Percentiles rank a stretch among this genome's conserved stretches.
Conservation (phyloP, 2,113 vertebrate species). For the Anseranas semipalmata region DNA sequence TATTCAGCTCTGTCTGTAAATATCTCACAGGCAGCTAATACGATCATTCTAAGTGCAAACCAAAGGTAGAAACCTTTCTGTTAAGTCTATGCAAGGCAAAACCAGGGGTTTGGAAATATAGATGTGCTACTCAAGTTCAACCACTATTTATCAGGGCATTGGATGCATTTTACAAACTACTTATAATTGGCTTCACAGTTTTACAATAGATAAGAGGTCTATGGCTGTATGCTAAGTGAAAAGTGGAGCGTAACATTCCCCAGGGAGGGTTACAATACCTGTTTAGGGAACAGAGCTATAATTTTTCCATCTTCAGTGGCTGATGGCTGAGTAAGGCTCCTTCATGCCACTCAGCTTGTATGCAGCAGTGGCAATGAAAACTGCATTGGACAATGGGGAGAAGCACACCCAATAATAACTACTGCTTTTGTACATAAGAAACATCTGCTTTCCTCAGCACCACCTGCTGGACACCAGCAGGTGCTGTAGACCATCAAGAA, state of each 20-base stretch:
- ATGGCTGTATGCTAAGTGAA: not conserved
- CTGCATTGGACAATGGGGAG: not conserved
- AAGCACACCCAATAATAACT: not conserved
- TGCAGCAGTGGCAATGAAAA: not conserved
- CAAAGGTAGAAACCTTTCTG: not conserved
- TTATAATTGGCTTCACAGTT: not conserved
- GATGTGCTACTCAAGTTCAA: not conserved
- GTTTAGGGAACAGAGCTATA: not conserved
- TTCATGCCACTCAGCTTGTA: not conserved
- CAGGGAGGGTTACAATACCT: not conserved
- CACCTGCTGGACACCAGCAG: not conserved
- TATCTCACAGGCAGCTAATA: not conserved
- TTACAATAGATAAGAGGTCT: not conserved
- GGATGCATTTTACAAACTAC: not conserved
- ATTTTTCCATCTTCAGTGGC: not conserved
- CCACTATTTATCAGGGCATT: rapidly evolving
- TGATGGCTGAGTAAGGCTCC: not conserved
- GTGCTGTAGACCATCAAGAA: not conserved
- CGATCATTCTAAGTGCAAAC: not conserved
- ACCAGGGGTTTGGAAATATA: not conserved
- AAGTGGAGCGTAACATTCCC: not conserved
- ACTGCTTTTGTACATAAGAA: not conserved
- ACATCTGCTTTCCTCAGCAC: not conserved
- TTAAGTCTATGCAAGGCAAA: not conserved
- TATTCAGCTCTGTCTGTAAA: not conserved